Conservation (phyloP, 2,113 vertebrate species). For the Nanger granti region DNA sequence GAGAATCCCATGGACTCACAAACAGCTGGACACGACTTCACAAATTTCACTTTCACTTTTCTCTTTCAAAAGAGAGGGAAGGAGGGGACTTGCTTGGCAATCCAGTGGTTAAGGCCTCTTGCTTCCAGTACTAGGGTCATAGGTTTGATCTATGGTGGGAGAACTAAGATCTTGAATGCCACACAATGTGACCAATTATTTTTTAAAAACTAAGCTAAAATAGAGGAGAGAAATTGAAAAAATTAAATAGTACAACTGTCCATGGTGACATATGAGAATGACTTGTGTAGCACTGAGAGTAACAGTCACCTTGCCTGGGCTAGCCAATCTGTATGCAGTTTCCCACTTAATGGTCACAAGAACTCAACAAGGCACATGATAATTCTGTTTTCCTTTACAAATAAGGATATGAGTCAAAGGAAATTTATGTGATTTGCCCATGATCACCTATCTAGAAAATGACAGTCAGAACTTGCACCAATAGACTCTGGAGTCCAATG, state of each 20-base stretch:
- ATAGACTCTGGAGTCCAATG: background rate
- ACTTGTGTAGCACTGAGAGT: background rate
- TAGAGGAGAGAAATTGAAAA: background rate
- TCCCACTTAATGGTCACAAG: background rate
- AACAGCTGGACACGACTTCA: rapidly evolving
- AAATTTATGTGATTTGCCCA: background rate
- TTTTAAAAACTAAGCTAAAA: background rate
- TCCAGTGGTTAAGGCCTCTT: background rate
- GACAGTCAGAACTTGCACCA: background rate
- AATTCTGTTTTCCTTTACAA: background rate
- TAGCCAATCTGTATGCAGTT: background rate
- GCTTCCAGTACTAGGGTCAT: background rate
- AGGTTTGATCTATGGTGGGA: background rate
- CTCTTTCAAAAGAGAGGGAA: background rate
- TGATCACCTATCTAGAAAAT: background rate
- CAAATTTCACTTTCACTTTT: background rate
- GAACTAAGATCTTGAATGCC: background rate
- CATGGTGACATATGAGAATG: background rate
- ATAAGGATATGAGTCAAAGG: background rate
- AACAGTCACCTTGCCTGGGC: background rate
- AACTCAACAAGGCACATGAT: background rate
- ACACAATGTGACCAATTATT: background rate
- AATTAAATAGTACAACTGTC: background rate
- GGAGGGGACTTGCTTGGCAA: background rate
- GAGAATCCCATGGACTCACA: background rate